Conservation (phyloP, 2,888 invertebrate species). For the Metopia argyrocephala region DNA sequence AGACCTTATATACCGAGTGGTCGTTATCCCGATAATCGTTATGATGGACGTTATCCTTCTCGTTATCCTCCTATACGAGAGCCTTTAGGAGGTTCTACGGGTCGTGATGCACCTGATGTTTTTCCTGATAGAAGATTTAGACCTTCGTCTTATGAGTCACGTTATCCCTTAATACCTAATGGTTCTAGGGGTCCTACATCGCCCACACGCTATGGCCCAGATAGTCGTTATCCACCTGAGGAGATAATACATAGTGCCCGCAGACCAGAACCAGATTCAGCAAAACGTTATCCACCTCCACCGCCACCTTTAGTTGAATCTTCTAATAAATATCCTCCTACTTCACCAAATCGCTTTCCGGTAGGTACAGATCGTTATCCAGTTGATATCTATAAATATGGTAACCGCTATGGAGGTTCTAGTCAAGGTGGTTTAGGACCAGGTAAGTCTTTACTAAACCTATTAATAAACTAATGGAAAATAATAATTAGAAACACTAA, state of each 20-base stretch:
- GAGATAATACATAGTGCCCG: slow-evolving; percentile 74
- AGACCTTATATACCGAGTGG: slow-evolving; percentile 72
- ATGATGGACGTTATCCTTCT: slow-evolving; percentile 72
- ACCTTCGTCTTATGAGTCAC: slow-evolving; percentile 75
- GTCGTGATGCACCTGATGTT: slow-evolving; percentile 75
- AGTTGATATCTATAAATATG: slow-evolving; percentile 78
- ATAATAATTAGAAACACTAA: neutral
- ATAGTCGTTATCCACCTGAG: slow-evolving; percentile 73
- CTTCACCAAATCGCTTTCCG: slow-evolving; percentile 80
- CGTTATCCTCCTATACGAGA: slow-evolving; percentile 68
- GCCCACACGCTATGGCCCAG: slow-evolving; percentile 67
- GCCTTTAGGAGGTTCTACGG: slow-evolving; percentile 73
- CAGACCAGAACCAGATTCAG: slow-evolving; percentile 79
- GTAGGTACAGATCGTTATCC: slow-evolving; percentile 79
- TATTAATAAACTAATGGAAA: slow-evolving; percentile 54
- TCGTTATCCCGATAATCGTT: slow-evolving; percentile 74
- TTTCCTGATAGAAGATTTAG: slow-evolving; percentile 79
- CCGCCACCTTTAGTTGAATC: slow-evolving; percentile 76
- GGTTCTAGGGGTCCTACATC: slow-evolving; percentile 63
- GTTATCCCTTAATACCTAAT: slow-evolving; percentile 74
- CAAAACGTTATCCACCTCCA: slow-evolving; percentile 79
- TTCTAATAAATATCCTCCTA: slow-evolving; percentile 78
- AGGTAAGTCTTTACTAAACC: slow-evolving; percentile 68
- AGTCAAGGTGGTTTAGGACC: slow-evolving; percentile 77
- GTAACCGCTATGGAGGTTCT: slow-evolving; percentile 80